Evolutionary conservation across 53 echinoderm and acorn worm genomes (phyloP).

Genomic region (Antedon mediterranea): DNA sequence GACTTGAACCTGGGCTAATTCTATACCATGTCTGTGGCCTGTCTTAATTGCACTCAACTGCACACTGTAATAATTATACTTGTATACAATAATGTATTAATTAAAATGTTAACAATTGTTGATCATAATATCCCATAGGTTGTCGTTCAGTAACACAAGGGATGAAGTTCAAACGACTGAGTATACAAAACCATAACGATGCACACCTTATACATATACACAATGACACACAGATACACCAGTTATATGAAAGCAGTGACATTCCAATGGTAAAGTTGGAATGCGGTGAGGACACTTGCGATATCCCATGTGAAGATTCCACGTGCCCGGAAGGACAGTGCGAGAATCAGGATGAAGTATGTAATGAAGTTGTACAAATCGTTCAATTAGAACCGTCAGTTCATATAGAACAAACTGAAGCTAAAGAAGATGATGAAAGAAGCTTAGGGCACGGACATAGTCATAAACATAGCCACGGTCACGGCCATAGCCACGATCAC

Average conservation of each 20-base stretch:
- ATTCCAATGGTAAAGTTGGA: not conserved
- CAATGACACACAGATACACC: not conserved
- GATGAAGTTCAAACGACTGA: not conserved
- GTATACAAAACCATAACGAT: not conserved
- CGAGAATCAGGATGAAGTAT: not conserved
- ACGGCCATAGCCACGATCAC: conserved; percentile 53
- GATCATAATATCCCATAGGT: too few species aligned
- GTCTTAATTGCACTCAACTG: too few species aligned
- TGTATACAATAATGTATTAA: too few species aligned
- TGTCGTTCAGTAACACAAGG: not conserved
- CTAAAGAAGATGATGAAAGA: not conserved
- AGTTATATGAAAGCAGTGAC: not conserved
- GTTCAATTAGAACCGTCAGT: not conserved
- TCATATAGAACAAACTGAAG: not conserved
- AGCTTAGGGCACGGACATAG: not conserved
- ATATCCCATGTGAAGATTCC: not conserved
- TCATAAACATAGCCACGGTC: conserved; percentile 32
- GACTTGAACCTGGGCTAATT: too few species aligned
- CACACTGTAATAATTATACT: too few species aligned
- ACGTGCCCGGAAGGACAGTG: not conserved
- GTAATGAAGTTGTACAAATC: not conserved
- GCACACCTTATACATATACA: not conserved
- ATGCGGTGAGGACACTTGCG: not conserved
- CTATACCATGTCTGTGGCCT: too few species aligned
- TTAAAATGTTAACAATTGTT: too few species aligned